Evolutionary conservation across 1,140 invertebrate genomes (phyloP), one percentile per base, ranked within the genome.

Genomic region (Cydia splendana): DNA sequence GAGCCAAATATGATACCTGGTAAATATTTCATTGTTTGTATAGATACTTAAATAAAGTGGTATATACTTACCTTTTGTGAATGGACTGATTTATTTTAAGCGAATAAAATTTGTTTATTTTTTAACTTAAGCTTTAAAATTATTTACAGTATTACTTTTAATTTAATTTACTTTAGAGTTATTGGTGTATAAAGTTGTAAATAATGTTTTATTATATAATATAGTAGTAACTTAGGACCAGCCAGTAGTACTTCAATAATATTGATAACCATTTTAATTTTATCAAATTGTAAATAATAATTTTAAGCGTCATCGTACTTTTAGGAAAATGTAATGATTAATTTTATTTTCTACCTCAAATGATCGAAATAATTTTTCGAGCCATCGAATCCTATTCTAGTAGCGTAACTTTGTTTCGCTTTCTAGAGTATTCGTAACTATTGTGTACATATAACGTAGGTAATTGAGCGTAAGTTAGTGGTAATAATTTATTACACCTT

Each of bases 121-220:
- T 88, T 82, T 86, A 83, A 84, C 45, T 76, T 88, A 88, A 91
- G 91, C 90, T 91, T 93, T 93, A 93, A 92, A 84, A 81, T 87
- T 90, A 88, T 91, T 91, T 91, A 90, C 91, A 93, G 90, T 93
- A 93, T 93, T 93, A 91, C 82, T 42, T 71, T 38, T 92, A 91
- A 91, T 84, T 91, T 91, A 92, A 88, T 89, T 85, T 85, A 83
- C 84, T 86, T 85, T 87, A 82, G 42, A 78, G 84, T 82, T 81
- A 79, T 24, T 20, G 15, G 79, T 91, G 88, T 89, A 89, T 76
- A 91, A 89, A 91, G 73, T 76, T 93, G 91, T 91, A 91, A 84
- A 91, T 91, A 92, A 53, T 20, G 79, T 85, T 88, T 83, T 88
- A 83, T 91, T 88, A 84, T 87, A 85, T 15, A 71, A 42, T 45